Percentiles rank a stretch among this genome's conserved stretches.
Evolutionary conservation across 2,797 vertebrate genomes (phyloP).

Genomic region (Merluccius polli): DNA sequence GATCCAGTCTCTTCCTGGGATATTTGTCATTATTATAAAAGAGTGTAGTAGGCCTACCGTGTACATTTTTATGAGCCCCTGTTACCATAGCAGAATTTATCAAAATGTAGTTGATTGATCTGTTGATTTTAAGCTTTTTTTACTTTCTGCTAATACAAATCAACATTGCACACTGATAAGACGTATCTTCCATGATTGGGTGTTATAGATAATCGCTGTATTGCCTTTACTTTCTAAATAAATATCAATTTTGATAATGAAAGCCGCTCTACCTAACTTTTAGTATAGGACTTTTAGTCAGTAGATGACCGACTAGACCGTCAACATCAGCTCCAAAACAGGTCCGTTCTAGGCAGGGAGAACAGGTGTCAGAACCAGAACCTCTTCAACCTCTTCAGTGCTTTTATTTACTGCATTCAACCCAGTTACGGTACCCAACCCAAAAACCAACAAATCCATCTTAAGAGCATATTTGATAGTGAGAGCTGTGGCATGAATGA

Average conservation of each 20-base stretch:
- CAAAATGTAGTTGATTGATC: not conserved
- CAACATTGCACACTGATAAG: not conserved
- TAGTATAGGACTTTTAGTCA: not conserved
- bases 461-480: not conserved
- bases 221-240: not conserved
- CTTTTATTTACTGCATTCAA: not conserved
- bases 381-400: not conserved
- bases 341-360: not conserved
- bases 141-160: slow-evolving; percentile 1
- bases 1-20: slow-evolving; percentile 15
- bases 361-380: no score
- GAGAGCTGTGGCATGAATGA: not conserved
- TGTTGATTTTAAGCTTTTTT: slow-evolving; percentile 2
- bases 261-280: not conserved
- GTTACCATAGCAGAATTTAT: not conserved
- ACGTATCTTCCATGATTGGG: not conserved
- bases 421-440: not conserved
- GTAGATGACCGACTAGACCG: not conserved
- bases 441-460: not conserved
- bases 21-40: not conserved
- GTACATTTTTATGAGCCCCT: not conserved
- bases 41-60: not conserved
- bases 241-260: not conserved
- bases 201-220: not conserved
- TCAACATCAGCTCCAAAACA: no score